Evolutionary conservation across 2,888 invertebrate genomes (phyloP), one percentile per base, ranked within the genome.

Genomic region (Tetragonisca angustula): DNA sequence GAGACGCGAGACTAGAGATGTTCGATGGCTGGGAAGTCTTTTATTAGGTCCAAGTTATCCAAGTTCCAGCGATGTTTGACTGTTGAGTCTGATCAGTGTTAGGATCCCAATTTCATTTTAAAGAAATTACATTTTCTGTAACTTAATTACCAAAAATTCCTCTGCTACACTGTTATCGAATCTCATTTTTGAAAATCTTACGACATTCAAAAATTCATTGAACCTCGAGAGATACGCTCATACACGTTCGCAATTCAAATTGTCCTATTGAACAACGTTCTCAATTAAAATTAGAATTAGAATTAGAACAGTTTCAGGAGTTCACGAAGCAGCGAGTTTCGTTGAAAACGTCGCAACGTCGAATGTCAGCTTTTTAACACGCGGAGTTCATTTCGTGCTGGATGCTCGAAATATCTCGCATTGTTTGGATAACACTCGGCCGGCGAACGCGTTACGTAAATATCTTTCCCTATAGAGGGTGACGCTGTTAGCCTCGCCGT

Each of bases 381-480:
- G 21, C 24, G 17, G 17, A 68, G 76, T 32, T 52, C 52, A 49
- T 68, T 54, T 32, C 15, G n/a, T 15, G 52, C 32, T 69, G 50
- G 62, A 54, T 54, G 56, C 69, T 70, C 62, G 76, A 61, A 87
- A 65, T 78, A 78, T 74, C 62, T 52, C 74, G 54, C 32, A 81
- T 75, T 82, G 71, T 82, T 82, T 82, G 75, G 65, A 81, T 65
- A 82, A 50, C 82, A 82, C 82, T 81, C 74, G 32, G 61, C 19
- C 70, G 67, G 15, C 43, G 19, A 70, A 52, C 65, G 75, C 65
- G 65, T 54, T 81, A 13, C 67, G 82, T 82, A 82, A 82, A 82
- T 81, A 82, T 77, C 68, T 59, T n/a, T 43, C 64, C 43, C 70
- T 32, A 9, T n/a, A 50, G 54, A 62, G 56, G 36, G 72, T 11